Conservation (phyloP, 2,888 invertebrate genomes). For the Sclerodermus sp. region DNA sequence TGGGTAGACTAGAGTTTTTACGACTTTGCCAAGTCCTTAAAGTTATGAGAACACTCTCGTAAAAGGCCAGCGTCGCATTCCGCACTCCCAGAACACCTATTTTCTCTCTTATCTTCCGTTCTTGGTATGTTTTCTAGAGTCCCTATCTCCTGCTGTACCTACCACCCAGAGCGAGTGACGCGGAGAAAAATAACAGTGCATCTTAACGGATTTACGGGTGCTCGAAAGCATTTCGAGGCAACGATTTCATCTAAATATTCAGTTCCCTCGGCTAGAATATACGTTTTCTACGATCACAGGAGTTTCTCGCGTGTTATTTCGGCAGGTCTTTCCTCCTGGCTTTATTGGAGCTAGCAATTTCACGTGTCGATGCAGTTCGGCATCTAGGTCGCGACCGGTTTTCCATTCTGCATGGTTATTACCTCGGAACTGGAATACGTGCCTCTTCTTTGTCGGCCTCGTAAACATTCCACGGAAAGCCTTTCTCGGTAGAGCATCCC, state of each 20-base stretch:
- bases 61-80: conserved; percentile 21
- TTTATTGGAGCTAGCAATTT: too few species aligned
- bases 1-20: conserved; percentile 19
- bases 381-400: conserved; percentile 22
- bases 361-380: conserved; percentile 7
- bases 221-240: too few species aligned
- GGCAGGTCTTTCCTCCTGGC: too few species aligned
- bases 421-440: not conserved
- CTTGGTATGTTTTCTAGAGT: conserved; percentile 1
- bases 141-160: not conserved
- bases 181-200: too few species aligned
- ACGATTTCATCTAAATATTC: too few species aligned
- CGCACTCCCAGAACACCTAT: conserved; percentile 7
- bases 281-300: too few species aligned
- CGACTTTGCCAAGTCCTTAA: conserved; percentile 26
- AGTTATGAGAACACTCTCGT: conserved; percentile 33
- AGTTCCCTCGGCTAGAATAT: too few species aligned
- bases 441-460: not conserved
- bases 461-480: not conserved
- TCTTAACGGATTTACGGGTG: too few species aligned
- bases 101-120: conserved; percentile 6
- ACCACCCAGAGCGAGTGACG: too few species aligned
- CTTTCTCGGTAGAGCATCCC: too few species aligned
- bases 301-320: too few species aligned
- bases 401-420: conserved; percentile 12